Evolutionary conservation across 2,888 invertebrate species (phyloP), one percentile per base, ranked within the genome.

Genomic region (Rotaria macrura): DNA sequence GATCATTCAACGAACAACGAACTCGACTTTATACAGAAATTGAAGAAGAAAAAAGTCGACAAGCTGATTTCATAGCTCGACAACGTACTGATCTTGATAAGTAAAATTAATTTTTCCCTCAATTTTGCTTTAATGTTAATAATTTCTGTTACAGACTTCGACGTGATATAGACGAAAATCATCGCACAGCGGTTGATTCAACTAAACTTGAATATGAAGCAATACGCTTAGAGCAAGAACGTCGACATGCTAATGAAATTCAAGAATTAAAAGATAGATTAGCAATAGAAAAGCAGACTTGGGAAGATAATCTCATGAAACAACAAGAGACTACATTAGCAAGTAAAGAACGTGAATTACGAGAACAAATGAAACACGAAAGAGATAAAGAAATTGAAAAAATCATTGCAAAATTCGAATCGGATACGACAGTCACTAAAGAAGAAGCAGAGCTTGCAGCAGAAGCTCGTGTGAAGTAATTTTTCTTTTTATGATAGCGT

Each of bases 351-450:
- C 87, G 90, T n/a, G 91, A 91, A 87, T 87, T 91, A 54, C 90
- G 89, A 87, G 90, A 89, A 34, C 87, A 89, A 85, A 89, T 91
- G 85, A 89, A 89, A 85, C 88, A 88, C 84, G 91, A 91, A 29
- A 87, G 91, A 52, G 91, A 91, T 87, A 89, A 89, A 85, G 91
- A 91, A 88, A 91, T 91, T n/a, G 91, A 91, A 87, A 87, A 90
- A 86, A 90, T 91, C 40, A 90, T 91, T 49, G 86, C 88, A 25
- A 88, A 89, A 85, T 88, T 91, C 84, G 91, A 91, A 87, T 89
- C 89, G 43, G 91, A 91, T 88, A 89, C 89, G 49, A 89, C 90
- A 17, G 87, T 88, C 20, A 87, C 89, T 1, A 87, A 90, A 57
- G 90, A 90, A 72, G 90, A 91, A 86, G 88, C 89, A 87, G 91